Conservation (phyloP, 2,113 vertebrate species). For the Cygnus buccinator region DNA sequence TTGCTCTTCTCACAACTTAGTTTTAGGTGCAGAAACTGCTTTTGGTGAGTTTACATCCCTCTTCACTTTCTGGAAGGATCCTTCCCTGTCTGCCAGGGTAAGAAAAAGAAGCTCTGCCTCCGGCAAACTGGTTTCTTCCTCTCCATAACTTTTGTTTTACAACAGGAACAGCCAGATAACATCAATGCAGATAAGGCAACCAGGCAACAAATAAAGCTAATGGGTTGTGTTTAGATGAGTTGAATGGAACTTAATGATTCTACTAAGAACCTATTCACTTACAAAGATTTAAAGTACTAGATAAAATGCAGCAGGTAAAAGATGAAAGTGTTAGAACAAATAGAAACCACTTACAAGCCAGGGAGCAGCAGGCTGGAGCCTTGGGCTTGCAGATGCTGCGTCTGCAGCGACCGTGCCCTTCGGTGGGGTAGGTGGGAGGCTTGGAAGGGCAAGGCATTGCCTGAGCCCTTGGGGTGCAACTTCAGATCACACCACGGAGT, state of each 20-base stretch:
- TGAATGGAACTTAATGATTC: conserved; percentile 45
- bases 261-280: background rate
- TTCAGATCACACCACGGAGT: background rate
- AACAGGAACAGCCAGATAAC: background rate
- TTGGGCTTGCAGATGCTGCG: background rate
- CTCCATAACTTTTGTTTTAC: conserved; percentile 11
- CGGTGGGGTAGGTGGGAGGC: fast-evolving
- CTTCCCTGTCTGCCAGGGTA: background rate
- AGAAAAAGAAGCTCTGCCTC: background rate
- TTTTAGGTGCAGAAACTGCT: background rate
- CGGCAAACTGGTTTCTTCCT: background rate
- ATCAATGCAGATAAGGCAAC: conserved; percentile 52
- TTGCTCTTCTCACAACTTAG: fast-evolving
- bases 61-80: background rate
- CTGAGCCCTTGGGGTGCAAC: fast-evolving
- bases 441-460: background rate
- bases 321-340: conserved; percentile 56
- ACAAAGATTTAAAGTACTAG: background rate
- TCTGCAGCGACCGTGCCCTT: background rate
- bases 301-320: conserved; percentile 4
- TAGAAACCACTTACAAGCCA: background rate
- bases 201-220: conserved; percentile 48
- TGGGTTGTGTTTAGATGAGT: conserved; percentile 19
- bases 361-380: conserved; percentile 2
- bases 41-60: background rate